Percentiles rank a stretch among this genome's conserved stretches.
Conservation (phyloP, 2,113 vertebrate genomes). For the Gobiocypris rarus region DNA sequence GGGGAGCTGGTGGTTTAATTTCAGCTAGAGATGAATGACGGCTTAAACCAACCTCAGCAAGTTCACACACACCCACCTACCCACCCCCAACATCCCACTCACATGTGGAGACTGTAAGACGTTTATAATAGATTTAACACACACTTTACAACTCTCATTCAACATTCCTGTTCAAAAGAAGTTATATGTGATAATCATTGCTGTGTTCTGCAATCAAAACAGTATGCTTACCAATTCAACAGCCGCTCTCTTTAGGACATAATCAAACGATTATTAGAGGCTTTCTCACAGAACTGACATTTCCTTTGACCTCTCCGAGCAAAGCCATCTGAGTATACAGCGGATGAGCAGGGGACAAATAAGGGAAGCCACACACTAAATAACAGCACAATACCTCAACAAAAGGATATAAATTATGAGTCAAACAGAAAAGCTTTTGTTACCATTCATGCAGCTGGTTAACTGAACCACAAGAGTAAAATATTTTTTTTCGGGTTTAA, state of each 20-base stretch:
- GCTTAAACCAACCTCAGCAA: conserved; percentile 20
- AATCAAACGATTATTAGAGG: conserved; percentile 2
- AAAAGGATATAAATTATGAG: conserved; percentile 11
- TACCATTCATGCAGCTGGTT: conserved; percentile 16
- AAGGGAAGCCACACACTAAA: conserved; percentile 23
- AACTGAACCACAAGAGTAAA: not conserved
- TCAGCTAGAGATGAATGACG: conserved; percentile 40
- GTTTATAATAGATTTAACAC: not conserved
- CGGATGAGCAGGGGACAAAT: conserved; percentile 27
- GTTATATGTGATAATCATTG: not conserved
- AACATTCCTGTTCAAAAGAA: conserved; percentile 30
- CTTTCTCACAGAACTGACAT: conserved; percentile 34
- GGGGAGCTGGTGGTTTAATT: conserved; percentile 34
- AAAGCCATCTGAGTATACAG: conserved; percentile 41
- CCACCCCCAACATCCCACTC: not conserved
- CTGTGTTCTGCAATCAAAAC: not conserved
- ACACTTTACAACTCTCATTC: conserved; percentile 16
- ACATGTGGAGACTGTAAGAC: not conserved
- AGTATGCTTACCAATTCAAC: not conserved
- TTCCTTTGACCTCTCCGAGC: conserved; percentile 51
- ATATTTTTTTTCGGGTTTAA: not conserved
- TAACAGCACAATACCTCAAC: not conserved
- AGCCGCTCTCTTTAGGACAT: not conserved
- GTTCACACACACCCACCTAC: not conserved
- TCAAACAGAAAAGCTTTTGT: not conserved